Evolutionary conservation across 2,888 invertebrate species (phyloP), one percentile per base, ranked within the genome.

Genomic region (Orthonevra nobilis): DNA sequence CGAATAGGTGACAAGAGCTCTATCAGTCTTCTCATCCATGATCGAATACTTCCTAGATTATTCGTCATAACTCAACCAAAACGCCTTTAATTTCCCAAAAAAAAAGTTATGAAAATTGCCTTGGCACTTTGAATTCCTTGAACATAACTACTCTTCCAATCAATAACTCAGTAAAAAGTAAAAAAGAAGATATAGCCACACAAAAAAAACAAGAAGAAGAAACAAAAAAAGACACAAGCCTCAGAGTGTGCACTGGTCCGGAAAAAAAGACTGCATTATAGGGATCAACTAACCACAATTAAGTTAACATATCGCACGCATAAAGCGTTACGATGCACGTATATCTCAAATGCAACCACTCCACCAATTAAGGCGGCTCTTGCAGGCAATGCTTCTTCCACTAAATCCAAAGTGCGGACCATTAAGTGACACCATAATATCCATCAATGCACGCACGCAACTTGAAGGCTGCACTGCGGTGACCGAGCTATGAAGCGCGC

Each of bases 341-440:
- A 72, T n/a, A n/a, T 73, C 56, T 79, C 79, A 72, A 60, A 60
- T 46, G 64, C 38, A 64, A 44, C 58, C 63, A 58, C 50, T 44
- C 15, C 46, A 63, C 72, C 72, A 77, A 77, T 77, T 77, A 77
- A 72, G 63, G 60, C 23, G 46, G 52, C 63, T 20, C 12, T 14
- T n/a, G 20, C 30, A 26, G 30, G 72, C 72, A 64, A 77, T 77
- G 58, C 60, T 30, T 77, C 72, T 77, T 72, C 52, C 20, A 44
- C 52, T 23, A 61, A 73, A 79, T 79, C 79, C 79, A 50, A 72
- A 73, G 72, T 61, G 79, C 61, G 66, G 61, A 73, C 73, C 73
- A 79, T 79, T 79, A 79, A 73, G 56, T 73, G 79, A 79, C 79
- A 79, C 73, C 61, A 73, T 73, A 79, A 79, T 46, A 79, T 79